These are phyloP conservation scores for Lagorchestes hirsutus DNA, from an alignment of 2,797 vertebrate genomes.

Conservation along the genomic window DNA sequence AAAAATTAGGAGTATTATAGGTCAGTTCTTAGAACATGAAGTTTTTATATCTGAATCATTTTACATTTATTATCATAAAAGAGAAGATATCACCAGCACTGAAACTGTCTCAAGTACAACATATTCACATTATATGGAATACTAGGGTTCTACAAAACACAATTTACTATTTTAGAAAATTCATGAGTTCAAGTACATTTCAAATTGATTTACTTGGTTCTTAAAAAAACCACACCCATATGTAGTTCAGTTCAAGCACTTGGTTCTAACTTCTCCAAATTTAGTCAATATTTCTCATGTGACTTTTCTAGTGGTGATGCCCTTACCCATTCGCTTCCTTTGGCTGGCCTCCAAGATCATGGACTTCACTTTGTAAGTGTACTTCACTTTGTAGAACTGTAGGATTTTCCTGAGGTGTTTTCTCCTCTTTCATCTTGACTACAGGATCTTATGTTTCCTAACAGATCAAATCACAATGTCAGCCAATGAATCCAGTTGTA, in stretches of 20 bases:
- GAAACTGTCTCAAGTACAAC: not conserved
- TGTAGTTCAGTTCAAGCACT: not conserved
- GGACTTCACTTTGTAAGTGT: constrained; percentile 28
- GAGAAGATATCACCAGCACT: not conserved
- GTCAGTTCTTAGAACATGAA: not conserved
- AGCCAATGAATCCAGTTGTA: not conserved
- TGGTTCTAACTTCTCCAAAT: not conserved
- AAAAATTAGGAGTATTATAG: not conserved
- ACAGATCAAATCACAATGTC: constrained; percentile 49
- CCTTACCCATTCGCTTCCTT: constrained; percentile 76
- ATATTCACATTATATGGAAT: not conserved
- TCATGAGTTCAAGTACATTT: not conserved
- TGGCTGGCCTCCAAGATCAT: constrained; percentile 33
- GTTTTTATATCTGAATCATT: not conserved
- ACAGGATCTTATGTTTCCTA: constrained; percentile 72
- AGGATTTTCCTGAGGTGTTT: not conserved
- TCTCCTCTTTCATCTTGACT: constrained; percentile 68
- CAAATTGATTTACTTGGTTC: constrained; percentile 8
- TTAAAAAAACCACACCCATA: constrained; percentile 3
- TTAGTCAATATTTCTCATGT: not conserved
- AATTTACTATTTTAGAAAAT: constrained; percentile 38
- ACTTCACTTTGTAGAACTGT: constrained; percentile 23
- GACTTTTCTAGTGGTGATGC: not conserved
- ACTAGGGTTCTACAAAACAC: not conserved
- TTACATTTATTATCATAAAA: not conserved